Conservation (phyloP, 2,888 invertebrate genomes). For the Gymnocheta viridis region DNA sequence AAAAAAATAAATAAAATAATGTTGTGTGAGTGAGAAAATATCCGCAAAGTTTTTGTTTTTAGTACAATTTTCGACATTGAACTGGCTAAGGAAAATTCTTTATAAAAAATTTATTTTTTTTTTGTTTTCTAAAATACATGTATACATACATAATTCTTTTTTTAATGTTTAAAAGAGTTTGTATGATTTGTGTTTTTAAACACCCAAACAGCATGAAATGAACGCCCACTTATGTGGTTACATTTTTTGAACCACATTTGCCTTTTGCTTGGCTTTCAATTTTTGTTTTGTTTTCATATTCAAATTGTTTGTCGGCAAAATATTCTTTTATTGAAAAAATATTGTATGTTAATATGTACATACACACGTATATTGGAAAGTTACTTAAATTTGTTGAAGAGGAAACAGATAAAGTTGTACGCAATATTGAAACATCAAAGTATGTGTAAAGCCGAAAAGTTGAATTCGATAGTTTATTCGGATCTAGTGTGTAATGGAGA, state of each 20-base stretch:
- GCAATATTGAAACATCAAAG: not conserved
- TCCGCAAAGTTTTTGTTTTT: constrained; percentile 27
- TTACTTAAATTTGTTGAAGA: not conserved
- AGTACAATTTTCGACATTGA: constrained; percentile 35
- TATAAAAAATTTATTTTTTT: not conserved
- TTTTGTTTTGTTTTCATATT: constrained; percentile 7
- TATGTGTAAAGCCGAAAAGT: not conserved
- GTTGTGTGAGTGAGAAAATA: constrained; percentile 10
- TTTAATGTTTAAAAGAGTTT: constrained; percentile 10
- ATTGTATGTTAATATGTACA: not conserved
- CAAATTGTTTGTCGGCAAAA: constrained; percentile 19
- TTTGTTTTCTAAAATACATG: constrained; percentile 18
- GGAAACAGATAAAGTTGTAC: not conserved
- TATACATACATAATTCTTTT: not conserved
- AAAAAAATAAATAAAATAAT: constrained; percentile 18
- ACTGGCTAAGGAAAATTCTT: constrained; percentile 25
- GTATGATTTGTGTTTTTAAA: constrained; percentile 65
- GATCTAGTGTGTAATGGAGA: too few species aligned
- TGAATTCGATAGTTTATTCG: too few species aligned
- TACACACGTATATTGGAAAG: not conserved
- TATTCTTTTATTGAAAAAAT: not conserved
- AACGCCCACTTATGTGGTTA: constrained; percentile 66
- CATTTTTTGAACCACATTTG: constrained; percentile 40
- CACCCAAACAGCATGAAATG: constrained; percentile 47
- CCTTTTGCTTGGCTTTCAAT: constrained; percentile 26